A percentile compares a stretch with the other conserved stretches of the same genome.
Conservation (phyloP, 2,113 vertebrate species). For the Upupa epops region DNA sequence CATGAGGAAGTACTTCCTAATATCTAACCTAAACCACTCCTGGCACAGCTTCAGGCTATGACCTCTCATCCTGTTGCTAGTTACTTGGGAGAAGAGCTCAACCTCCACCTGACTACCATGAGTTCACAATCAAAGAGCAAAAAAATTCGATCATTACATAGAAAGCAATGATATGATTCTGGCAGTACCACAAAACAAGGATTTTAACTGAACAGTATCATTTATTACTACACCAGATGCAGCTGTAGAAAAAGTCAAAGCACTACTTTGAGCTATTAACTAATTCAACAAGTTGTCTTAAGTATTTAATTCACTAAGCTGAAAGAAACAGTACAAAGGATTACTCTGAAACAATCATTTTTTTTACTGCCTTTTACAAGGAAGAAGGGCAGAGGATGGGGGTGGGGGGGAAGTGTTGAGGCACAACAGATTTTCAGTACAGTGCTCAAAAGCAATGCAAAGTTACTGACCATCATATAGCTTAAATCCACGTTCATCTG, state of each 20-base stretch:
- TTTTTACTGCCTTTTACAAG: background rate
- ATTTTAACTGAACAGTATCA: background rate
- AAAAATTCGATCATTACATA: background rate
- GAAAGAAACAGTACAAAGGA: background rate
- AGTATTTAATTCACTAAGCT: background rate
- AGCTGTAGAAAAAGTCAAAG: background rate
- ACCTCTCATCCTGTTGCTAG: too few species aligned
- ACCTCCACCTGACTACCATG: too few species aligned
- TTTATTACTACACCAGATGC: background rate
- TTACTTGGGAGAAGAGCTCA: too few species aligned
- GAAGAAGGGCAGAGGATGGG: accelerated
- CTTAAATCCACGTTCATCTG: slow-evolving; percentile 87
- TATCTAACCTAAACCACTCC: too few species aligned
- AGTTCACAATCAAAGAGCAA: background rate
- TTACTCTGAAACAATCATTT: background rate
- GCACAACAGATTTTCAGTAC: background rate
- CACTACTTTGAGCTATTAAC: background rate
- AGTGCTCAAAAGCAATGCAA: background rate
- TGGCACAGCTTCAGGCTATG: too few species aligned
- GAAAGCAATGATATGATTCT: background rate
- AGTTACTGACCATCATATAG: slow-evolving; percentile 88
- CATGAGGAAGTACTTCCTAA: too few species aligned
- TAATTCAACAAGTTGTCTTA: background rate
- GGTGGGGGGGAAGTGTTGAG: background rate
- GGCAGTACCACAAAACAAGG: background rate